These are phyloP conservation scores for Hystrix cristata DNA, from an alignment of 2,113 vertebrate species.

Conservation along the genomic window DNA sequence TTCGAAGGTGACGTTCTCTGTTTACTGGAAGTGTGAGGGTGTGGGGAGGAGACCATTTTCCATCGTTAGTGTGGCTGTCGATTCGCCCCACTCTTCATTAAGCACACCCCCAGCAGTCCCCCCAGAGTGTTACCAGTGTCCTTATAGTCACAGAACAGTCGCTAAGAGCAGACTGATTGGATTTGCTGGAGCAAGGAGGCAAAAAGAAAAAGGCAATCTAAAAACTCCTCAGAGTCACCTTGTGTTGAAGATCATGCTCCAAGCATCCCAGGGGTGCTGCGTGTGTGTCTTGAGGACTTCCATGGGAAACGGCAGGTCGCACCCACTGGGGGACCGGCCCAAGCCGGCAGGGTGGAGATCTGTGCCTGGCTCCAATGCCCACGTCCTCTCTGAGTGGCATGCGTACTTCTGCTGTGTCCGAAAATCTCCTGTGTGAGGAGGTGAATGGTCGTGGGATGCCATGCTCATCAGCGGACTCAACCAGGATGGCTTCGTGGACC, in stretches of 20 bases:
- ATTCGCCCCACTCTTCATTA: slow-evolving; percentile 1
- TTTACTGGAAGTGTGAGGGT: background rate
- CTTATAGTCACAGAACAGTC: too few relatives aligned
- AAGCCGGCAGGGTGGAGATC: background rate
- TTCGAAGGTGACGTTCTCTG: slow-evolving; percentile 36
- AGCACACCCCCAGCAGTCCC: background rate
- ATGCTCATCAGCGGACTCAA: too few relatives aligned
- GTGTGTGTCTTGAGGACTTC: too few relatives aligned
- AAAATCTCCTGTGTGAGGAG: too few relatives aligned
- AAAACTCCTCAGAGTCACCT: background rate
- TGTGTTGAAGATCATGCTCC: background rate
- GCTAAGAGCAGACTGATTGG: background rate
- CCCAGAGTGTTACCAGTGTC: too few relatives aligned
- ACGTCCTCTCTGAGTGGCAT: background rate
- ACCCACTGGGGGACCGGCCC: background rate
- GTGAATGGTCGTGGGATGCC: too few relatives aligned
- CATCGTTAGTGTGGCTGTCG: background rate
- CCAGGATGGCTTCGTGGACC: too few relatives aligned
- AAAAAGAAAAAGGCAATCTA: background rate
- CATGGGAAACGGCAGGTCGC: slow-evolving; percentile 1
- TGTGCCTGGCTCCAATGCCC: background rate
- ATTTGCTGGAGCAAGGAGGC: slow-evolving; percentile 11
- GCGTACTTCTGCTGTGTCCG: too few relatives aligned
- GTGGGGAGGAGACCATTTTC: background rate
- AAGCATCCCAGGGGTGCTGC: background rate